phyloP scores from a whole-genome alignment of 37 sponge, comb jelly and placozoan genomes.

The Bolinopsis microptera region DNA sequence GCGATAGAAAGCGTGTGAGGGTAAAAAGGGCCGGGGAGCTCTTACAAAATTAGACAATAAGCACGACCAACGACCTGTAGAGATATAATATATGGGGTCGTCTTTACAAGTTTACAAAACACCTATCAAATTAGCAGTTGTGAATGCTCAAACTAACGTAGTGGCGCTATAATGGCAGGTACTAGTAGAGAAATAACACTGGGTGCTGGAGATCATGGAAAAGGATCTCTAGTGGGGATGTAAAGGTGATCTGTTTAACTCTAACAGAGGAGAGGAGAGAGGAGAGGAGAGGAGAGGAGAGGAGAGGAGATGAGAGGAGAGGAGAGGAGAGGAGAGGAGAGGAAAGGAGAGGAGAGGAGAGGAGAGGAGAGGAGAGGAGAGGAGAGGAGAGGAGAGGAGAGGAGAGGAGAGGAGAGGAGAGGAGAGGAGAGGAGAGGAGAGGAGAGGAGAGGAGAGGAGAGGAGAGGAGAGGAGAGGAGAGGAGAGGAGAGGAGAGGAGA shows the following conservation, averaged over 20 bases:
- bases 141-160: too few relatives aligned
- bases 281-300: not conserved
- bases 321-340: not conserved
- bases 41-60: too few relatives aligned
- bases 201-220: not conserved
- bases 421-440: not conserved
- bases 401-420: not conserved
- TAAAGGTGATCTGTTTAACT: too few relatives aligned
- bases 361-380: not conserved
- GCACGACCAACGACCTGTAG: too few relatives aligned
- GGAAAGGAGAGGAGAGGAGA: not conserved
- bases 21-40: too few relatives aligned
- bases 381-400: not conserved
- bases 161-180: too few relatives aligned
- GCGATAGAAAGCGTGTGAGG: too few relatives aligned
- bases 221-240: too few relatives aligned
- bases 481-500: not conserved
- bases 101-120: too few relatives aligned
- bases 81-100: too few relatives aligned
- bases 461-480: not conserved
- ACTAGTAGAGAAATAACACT: not conserved
- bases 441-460: not conserved
- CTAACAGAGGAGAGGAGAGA: too few relatives aligned
- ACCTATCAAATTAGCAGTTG: too few relatives aligned
- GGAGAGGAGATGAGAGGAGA: not conserved